Conservation (phyloP, 2,797 vertebrate genomes). For the Sebastes matsubarae region DNA sequence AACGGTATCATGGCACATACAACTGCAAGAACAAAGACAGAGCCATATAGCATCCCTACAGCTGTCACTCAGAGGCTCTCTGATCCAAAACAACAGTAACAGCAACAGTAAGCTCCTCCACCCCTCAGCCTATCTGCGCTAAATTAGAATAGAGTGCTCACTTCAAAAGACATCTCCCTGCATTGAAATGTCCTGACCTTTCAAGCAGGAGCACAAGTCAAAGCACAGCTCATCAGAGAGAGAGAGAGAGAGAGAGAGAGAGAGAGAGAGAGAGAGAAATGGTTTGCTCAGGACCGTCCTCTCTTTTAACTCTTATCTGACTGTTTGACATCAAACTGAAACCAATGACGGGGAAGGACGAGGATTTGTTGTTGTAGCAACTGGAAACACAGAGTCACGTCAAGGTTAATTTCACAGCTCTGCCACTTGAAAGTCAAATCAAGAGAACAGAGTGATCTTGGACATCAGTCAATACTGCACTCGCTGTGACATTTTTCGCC, state of each 20-base stretch:
- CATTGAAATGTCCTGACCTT: slow-evolving; percentile 59
- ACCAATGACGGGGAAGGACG: neutral
- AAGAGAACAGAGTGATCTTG: neutral
- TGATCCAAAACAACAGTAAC: slow-evolving; percentile 25
- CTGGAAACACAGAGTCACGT: neutral
- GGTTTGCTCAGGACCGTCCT: slow-evolving; percentile 1
- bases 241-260: neutral
- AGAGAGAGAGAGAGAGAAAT: neutral
- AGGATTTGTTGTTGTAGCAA: neutral
- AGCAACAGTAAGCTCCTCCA: slow-evolving; percentile 12
- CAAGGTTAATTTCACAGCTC: slow-evolving; percentile 3
- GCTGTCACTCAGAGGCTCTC: slow-evolving; percentile 34
- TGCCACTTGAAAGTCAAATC: neutral
- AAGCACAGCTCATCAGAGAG: slow-evolving; percentile 5
- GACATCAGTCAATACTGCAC: slow-evolving; percentile 1
- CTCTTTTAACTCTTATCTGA: slow-evolving; percentile 51
- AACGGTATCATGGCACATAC: neutral
- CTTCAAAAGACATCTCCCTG: slow-evolving; percentile 54
- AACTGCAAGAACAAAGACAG: neutral
- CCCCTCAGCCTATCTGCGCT: slow-evolving; percentile 6
- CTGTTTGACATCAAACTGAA: slow-evolving; percentile 22
- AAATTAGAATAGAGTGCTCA: slow-evolving; percentile 51
- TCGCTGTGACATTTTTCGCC: slow-evolving; percentile 28
- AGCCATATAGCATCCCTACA: neutral
- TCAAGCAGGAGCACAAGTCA: slow-evolving; percentile 33